Evolutionary conservation across 2,888 invertebrate genomes (phyloP).

Genomic region (Shargacucullia verbasci): DNA sequence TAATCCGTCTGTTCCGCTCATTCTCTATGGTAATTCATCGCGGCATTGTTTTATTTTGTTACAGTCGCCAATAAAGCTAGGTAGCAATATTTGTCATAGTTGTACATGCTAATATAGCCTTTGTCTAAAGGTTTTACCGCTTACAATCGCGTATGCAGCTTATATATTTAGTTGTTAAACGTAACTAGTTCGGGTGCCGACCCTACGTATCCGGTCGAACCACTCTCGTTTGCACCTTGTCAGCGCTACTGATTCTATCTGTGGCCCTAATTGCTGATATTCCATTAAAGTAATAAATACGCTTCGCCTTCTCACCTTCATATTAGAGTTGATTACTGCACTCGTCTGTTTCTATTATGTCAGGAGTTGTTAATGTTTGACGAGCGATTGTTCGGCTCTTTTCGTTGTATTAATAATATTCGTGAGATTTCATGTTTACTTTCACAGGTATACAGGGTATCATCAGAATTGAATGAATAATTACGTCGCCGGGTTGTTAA

Average conservation of each 20-base stretch:
- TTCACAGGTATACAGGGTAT: conserved; percentile 69
- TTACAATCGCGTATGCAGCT: conserved; percentile 55
- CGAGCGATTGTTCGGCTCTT: conserved; percentile 73
- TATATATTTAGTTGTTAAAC: conserved; percentile 55
- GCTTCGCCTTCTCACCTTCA: conserved; percentile 83
- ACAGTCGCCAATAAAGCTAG: conserved; percentile 60
- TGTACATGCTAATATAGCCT: conserved; percentile 58
- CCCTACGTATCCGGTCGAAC: conserved; percentile 80
- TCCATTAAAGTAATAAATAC: conserved; percentile 88
- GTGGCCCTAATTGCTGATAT: conserved; percentile 86
- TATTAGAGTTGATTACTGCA: conserved; percentile 85
- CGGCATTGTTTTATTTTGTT: conserved; percentile 84
- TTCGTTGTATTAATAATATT: conserved; percentile 73
- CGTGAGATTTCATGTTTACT: conserved; percentile 75
- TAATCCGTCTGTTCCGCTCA: conserved; percentile 85
- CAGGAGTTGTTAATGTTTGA: conserved; percentile 82
- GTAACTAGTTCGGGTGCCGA: conserved; percentile 57
- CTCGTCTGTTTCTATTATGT: conserved; percentile 83
- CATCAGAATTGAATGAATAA: conserved; percentile 70
- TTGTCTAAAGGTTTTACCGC: conserved; percentile 58
- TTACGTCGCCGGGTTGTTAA: conserved; percentile 63
- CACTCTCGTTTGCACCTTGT: conserved; percentile 89
- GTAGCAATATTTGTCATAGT: conserved; percentile 52
- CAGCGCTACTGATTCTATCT: conserved; percentile 87
- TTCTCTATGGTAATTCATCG: conserved; percentile 86